Conservation (phyloP, 2,888 invertebrate genomes). For the Parnassius glacialis region DNA sequence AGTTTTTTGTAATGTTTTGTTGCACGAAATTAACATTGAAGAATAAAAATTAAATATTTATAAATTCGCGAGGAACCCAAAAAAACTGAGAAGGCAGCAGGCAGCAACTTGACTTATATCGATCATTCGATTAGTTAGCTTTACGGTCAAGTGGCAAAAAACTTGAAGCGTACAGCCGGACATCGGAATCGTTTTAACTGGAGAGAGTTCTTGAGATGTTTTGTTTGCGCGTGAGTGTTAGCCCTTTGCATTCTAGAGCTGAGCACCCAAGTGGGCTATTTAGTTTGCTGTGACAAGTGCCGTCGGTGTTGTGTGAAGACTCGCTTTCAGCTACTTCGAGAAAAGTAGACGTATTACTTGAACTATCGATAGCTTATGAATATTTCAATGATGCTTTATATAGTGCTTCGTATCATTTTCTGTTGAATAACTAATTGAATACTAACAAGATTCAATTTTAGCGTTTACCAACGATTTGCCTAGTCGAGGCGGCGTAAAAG, state of each 20-base stretch:
- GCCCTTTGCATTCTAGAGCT: slow-evolving; percentile 47
- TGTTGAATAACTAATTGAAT: too few species aligned
- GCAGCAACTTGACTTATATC: slow-evolving; percentile 26
- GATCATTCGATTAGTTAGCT: slow-evolving; percentile 37
- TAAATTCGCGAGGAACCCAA: background rate
- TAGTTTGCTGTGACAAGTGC: slow-evolving; percentile 47
- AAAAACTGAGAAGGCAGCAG: slow-evolving; percentile 1
- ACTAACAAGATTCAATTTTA: too few species aligned
- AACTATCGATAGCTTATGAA: slow-evolving; percentile 4
- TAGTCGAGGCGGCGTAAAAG: too few species aligned
- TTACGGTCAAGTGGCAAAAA: slow-evolving; percentile 42
- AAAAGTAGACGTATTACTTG: slow-evolving; percentile 9
- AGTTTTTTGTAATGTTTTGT: background rate
- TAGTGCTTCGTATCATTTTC: too few species aligned
- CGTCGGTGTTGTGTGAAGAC: slow-evolving; percentile 33
- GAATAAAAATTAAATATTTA: background rate
- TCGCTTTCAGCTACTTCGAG: slow-evolving; percentile 13
- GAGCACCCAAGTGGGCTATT: slow-evolving; percentile 39
- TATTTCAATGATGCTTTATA: slow-evolving; percentile 1
- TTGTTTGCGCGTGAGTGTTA: slow-evolving; percentile 56
- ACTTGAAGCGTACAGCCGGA: slow-evolving; percentile 41
- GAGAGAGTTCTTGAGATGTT: slow-evolving; percentile 47
- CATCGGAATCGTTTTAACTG: slow-evolving; percentile 73
- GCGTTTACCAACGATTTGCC: too few species aligned
- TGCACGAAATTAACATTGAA: background rate